phyloP scores from a whole-genome alignment of 2,888 invertebrate genomes.

The Hyalella azteca region DNA sequence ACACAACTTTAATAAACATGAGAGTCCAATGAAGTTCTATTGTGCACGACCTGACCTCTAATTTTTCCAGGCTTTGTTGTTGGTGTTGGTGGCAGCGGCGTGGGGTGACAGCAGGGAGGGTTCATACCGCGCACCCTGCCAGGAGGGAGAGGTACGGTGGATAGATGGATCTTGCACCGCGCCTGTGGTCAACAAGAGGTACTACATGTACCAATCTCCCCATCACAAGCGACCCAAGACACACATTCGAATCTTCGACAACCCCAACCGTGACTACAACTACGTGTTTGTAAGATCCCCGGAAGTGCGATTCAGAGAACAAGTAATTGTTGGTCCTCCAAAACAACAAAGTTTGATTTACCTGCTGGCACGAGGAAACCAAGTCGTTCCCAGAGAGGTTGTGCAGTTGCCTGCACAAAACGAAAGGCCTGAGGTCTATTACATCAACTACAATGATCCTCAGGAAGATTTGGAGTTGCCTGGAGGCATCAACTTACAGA shows the following conservation, averaged over 20 bases:
- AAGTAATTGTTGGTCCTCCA: neutral
- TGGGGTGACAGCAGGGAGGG: neutral
- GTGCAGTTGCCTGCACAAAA: neutral
- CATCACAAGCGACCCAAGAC: slow-evolving; percentile 10
- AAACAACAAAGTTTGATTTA: slow-evolving; percentile 26
- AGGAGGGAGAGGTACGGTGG: neutral
- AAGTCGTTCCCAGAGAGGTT: slow-evolving; percentile 19
- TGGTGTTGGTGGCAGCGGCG: neutral
- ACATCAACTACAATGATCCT: slow-evolving; percentile 23
- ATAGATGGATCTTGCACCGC: neutral
- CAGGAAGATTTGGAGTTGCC: slow-evolving; percentile 18
- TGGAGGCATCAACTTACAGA: slow-evolving; percentile 31
- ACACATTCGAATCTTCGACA: neutral
- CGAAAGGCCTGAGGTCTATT: slow-evolving; percentile 33
- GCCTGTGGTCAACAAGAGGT: slow-evolving; percentile 24
- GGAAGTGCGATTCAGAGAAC: slow-evolving; percentile 7
- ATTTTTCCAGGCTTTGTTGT: neutral
- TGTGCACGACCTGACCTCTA: too few species aligned
- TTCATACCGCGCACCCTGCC: neutral
- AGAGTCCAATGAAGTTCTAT: too few species aligned
- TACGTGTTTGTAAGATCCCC: slow-evolving; percentile 14
- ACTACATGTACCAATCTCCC: slow-evolving; percentile 12
- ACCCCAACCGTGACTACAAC: slow-evolving; percentile 17
- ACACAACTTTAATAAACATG: too few species aligned
- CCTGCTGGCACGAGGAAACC: slow-evolving; percentile 4